A percentile compares a stretch with the other conserved stretches of the same genome.
Conservation (phyloP, 2,113 vertebrate genomes). For the Centropus bengalensis region DNA sequence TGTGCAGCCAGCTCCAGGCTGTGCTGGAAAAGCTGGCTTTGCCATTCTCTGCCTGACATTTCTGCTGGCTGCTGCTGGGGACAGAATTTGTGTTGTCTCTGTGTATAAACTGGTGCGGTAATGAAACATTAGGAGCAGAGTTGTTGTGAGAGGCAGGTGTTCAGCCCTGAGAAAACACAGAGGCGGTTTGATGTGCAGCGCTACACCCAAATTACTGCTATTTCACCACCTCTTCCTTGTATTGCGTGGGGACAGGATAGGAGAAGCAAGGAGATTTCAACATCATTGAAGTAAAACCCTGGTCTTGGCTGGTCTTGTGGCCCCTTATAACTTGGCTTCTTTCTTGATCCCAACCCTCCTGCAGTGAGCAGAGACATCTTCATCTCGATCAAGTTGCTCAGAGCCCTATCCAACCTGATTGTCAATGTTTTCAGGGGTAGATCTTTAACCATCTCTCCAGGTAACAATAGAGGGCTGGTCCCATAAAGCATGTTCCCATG, state of each 20-base stretch:
- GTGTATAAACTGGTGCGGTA: rapidly evolving
- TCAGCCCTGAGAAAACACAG: neutral
- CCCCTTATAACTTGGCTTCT: neutral
- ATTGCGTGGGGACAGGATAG: neutral
- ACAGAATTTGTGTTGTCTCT: neutral
- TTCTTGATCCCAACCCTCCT: neutral
- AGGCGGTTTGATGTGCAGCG: rapidly evolving
- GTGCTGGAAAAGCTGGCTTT: neutral
- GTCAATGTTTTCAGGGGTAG: too few relatives aligned
- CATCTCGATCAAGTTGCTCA: too few relatives aligned
- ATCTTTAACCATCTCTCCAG: too few relatives aligned
- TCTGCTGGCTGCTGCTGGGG: neutral
- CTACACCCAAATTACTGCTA: too few relatives aligned
- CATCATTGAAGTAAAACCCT: neutral
- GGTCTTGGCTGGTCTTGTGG: neutral
- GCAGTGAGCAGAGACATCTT: too few relatives aligned
- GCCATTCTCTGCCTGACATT: neutral
- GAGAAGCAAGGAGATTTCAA: neutral
- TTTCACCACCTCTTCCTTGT: neutral
- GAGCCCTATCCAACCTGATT: too few relatives aligned
- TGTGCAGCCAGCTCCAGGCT: neutral
- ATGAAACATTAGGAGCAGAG: neutral
- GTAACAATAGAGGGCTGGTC: neutral
- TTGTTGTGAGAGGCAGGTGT: neutral
- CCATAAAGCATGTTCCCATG: neutral